Evolutionary conservation across 2,113 vertebrate species (phyloP).

Genomic region (Cromileptes altivelis): DNA sequence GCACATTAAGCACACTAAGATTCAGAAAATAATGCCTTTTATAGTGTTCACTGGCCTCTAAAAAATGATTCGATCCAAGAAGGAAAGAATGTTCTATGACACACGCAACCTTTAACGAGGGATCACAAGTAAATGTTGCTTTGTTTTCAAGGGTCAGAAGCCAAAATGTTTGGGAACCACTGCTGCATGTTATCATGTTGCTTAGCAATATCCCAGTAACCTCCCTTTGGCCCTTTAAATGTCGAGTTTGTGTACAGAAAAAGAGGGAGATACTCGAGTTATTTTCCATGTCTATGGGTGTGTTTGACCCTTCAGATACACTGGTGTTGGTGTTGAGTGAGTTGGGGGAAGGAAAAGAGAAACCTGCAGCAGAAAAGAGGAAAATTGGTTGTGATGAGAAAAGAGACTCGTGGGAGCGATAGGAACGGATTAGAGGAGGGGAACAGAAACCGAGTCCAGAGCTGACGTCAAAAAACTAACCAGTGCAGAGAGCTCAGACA

Average conservation of each 20-base stretch:
- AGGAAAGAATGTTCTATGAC: neutral
- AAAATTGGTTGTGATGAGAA: slow-evolving; percentile 45
- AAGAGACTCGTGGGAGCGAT: slow-evolving; percentile 40
- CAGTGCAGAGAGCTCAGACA: neutral
- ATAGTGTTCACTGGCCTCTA: neutral
- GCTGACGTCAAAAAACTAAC: slow-evolving; percentile 3
- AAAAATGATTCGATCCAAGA: neutral
- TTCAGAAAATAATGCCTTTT: neutral
- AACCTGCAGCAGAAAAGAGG: slow-evolving; percentile 43
- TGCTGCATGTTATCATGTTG: slow-evolving; percentile 54
- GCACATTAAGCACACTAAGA: neutral
- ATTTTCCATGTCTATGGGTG: slow-evolving; percentile 65
- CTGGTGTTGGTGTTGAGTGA: slow-evolving; percentile 48
- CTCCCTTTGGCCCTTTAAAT: slow-evolving; percentile 45
- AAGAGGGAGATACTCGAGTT: slow-evolving; percentile 16
- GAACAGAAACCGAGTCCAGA: slow-evolving; percentile 21
- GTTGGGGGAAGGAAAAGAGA: slow-evolving; percentile 35
- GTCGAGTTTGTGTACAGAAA: slow-evolving; percentile 46
- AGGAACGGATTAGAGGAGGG: slow-evolving; percentile 34
- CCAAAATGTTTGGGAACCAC: slow-evolving; percentile 28
- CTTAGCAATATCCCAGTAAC: slow-evolving; percentile 64
- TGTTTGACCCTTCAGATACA: slow-evolving; percentile 63
- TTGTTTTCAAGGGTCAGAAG: slow-evolving; percentile 25
- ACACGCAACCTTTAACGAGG: neutral
- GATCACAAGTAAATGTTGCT: neutral